Evolutionary conservation across 2,797 vertebrate species (phyloP).

Genomic region (Gymnoscopelus braueri): DNA sequence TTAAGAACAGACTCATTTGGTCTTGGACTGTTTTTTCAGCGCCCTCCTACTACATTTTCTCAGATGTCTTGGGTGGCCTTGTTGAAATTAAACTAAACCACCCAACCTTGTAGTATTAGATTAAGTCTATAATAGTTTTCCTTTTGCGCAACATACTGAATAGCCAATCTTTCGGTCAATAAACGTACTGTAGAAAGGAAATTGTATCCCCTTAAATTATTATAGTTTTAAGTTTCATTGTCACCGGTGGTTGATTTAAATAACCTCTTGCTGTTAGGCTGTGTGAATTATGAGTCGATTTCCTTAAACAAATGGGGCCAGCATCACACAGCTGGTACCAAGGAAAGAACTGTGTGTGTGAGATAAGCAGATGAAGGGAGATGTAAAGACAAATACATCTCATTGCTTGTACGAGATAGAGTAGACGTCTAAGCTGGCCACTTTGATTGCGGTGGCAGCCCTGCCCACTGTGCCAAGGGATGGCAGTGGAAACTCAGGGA

Average conservation of each 20-base stretch:
- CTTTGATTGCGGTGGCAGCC: slow-evolving; percentile 31
- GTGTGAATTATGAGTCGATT: slow-evolving; percentile 5
- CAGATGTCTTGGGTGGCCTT: slow-evolving; percentile 41
- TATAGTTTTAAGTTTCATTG: background rate
- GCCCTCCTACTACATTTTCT: slow-evolving; percentile 35
- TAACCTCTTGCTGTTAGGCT: background rate
- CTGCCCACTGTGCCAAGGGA: background rate
- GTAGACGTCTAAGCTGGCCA: slow-evolving; percentile 13
- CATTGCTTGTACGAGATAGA: slow-evolving; percentile 19
- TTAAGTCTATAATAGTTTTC: slow-evolving; percentile 35
- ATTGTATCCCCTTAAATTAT: background rate
- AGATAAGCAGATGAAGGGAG: no score
- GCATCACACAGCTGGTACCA: background rate
- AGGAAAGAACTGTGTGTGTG: background rate
- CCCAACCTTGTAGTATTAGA: slow-evolving; percentile 45
- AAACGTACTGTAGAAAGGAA: background rate
- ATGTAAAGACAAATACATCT: slow-evolving; percentile 40
- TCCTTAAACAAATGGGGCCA: background rate
- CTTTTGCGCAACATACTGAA: slow-evolving; percentile 7
- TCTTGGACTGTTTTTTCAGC: slow-evolving; percentile 29
- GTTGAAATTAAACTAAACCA: slow-evolving; percentile 52
- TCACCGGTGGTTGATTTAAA: background rate
- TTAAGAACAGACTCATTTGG: slow-evolving; percentile 36
- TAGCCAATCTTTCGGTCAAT: slow-evolving; percentile 1
- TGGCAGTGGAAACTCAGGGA: slow-evolving; percentile 1